phyloP scores from a whole-genome alignment of 2,113 vertebrate species.

The Hydropotes inermis region DNA sequence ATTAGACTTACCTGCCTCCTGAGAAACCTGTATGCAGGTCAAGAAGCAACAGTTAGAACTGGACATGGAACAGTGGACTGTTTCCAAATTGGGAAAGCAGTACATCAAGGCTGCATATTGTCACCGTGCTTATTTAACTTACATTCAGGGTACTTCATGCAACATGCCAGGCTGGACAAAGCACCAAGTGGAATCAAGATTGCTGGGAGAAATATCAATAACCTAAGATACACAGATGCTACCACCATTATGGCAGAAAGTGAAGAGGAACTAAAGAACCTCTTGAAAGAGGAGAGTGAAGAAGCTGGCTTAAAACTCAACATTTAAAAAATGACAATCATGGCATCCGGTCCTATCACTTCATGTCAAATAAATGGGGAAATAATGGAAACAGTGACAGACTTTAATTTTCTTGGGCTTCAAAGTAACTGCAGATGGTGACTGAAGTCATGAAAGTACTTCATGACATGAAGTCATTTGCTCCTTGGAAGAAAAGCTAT shows the following conservation, averaged over 20 bases:
- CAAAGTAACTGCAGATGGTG: neutral
- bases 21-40: neutral
- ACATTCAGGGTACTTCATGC: neutral
- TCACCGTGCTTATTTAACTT: neutral
- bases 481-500: neutral
- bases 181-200: neutral
- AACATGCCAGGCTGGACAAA: rapidly evolving
- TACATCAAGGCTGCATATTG: neutral
- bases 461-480: neutral
- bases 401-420: neutral
- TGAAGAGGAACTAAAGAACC: neutral
- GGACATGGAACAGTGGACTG: neutral
- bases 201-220: neutral
- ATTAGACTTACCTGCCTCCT: neutral
- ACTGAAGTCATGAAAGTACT: neutral
- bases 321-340: neutral
- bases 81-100: neutral
- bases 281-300: neutral
- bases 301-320: neutral
- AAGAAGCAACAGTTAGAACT: neutral
- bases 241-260: neutral
- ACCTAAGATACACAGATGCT: neutral
- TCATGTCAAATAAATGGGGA: neutral
- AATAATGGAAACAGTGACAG: neutral
- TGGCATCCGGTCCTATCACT: neutral